Evolutionary conservation across 2,113 vertebrate species (phyloP).

Genomic region (Ondatra zibethicus): DNA sequence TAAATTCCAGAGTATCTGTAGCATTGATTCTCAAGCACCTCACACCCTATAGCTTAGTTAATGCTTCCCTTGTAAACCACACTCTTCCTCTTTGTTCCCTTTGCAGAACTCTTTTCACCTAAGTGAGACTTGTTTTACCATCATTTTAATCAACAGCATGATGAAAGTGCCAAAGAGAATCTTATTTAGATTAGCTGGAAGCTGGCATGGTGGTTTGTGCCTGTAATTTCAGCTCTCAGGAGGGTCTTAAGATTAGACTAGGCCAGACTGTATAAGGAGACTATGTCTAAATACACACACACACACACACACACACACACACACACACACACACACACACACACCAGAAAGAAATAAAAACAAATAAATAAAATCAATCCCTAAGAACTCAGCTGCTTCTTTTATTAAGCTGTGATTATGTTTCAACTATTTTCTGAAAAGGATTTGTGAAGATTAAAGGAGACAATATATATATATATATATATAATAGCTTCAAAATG

Average conservation of each 20-base stretch:
- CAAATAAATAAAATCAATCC: neutral
- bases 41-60: neutral
- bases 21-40: neutral
- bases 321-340: neutral
- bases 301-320: neutral
- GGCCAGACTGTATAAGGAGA: neutral
- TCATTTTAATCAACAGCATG: conserved; percentile 24
- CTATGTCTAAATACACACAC: neutral
- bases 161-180: conserved; percentile 52
- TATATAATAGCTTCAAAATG: conserved; percentile 45
- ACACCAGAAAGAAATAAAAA: neutral
- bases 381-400: conserved; percentile 35
- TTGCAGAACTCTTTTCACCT: conserved; percentile 5
- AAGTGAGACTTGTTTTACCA: neutral
- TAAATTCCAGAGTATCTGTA: neutral
- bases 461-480: conserved; percentile 7
- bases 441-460: conserved; percentile 17
- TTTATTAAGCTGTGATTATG: conserved; percentile 31
- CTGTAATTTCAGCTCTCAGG: neutral
- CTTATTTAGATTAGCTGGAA: neutral
- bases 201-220: neutral
- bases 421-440: neutral
- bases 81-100: neutral
- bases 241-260: neutral
- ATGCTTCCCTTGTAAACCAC: neutral